Percentiles rank a stretch among this genome's conserved stretches.
Evolutionary conservation across 2,888 invertebrate genomes (phyloP).

Genomic region (Lamellibrachia columna): DNA sequence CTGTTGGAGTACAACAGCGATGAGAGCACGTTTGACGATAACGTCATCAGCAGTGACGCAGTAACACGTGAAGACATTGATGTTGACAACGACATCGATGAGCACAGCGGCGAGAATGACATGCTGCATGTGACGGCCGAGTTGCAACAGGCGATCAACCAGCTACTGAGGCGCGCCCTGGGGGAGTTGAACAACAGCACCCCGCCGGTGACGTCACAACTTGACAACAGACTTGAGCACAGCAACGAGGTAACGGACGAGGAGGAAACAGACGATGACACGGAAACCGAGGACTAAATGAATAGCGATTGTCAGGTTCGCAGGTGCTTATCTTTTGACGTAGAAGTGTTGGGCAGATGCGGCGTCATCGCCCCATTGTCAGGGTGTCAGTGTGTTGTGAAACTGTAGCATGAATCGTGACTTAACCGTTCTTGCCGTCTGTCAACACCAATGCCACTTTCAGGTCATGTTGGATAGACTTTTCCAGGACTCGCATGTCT

Average conservation of each 20-base stretch:
- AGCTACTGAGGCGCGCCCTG: not conserved
- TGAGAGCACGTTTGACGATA: conserved; percentile 8
- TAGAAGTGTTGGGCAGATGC: not conserved
- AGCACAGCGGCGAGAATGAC: not conserved
- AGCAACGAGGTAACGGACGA: not conserved
- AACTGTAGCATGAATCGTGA: not conserved
- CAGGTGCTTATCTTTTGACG: not conserved
- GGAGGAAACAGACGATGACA: not conserved
- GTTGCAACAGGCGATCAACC: conserved; percentile 1
- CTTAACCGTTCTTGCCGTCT: not conserved
- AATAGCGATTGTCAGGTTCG: not conserved
- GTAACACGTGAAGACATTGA: not conserved
- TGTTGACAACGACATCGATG: not conserved
- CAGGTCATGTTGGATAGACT: not conserved
- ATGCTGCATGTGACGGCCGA: not conserved
- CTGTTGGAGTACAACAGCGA: conserved; percentile 26
- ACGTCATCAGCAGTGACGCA: not conserved
- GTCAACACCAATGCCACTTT: not conserved
- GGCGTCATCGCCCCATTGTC: not conserved
- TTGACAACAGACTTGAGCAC: not conserved
- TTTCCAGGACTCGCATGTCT: not conserved
- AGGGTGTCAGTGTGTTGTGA: not conserved
- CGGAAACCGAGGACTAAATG: not conserved
- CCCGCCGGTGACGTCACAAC: not conserved
- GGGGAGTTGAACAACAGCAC: not conserved